These are phyloP conservation scores for Holothuria glaberrima DNA, from an alignment of 35 echinoderm and acorn worm species.

Conservation along the genomic window DNA sequence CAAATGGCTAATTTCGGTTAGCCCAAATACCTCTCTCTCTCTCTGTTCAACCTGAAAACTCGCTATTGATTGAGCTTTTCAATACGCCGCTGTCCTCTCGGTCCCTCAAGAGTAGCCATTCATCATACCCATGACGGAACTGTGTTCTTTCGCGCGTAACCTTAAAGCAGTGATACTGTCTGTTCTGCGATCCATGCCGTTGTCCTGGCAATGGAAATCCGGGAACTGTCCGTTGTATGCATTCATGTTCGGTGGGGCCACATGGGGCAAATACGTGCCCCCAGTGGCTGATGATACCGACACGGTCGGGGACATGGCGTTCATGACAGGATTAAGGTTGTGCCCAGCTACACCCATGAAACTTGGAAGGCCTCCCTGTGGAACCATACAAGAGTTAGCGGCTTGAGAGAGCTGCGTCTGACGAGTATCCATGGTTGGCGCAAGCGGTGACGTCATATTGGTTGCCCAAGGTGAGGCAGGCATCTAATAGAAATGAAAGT, in stretches of 20 bases:
- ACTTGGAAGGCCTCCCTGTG: slow-evolving; percentile 79
- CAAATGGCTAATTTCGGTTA: too few species aligned
- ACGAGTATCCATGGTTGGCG: slow-evolving; percentile 72
- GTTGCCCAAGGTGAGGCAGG: slow-evolving; percentile 86
- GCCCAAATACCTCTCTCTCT: too few species aligned
- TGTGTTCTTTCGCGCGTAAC: slow-evolving; percentile 91
- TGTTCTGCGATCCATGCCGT: slow-evolving; percentile 76
- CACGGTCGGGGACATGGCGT: slow-evolving; percentile 64
- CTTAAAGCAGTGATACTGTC: slow-evolving; percentile 90
- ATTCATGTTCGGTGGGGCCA: slow-evolving; percentile 57
- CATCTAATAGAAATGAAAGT: slow-evolving; percentile 66
- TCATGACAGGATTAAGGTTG: slow-evolving; percentile 63
- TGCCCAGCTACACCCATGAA: slow-evolving; percentile 85
- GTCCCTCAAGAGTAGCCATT: slow-evolving; percentile 81
- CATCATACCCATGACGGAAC: slow-evolving; percentile 90
- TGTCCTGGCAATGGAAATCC: slow-evolving; percentile 63
- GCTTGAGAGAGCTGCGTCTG: slow-evolving; percentile 55
- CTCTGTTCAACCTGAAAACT: too few species aligned
- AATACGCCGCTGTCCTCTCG: neutral
- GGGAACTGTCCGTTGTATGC: slow-evolving; percentile 90
- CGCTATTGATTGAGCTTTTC: too few species aligned
- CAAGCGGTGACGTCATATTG: slow-evolving; percentile 90
- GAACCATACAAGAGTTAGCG: slow-evolving; percentile 91
- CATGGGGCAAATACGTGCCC: slow-evolving; percentile 44
- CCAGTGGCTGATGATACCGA: neutral